phyloP scores from a whole-genome alignment of 1,140 invertebrate genomes.

The Gyrodactylus bullatarudis region DNA sequence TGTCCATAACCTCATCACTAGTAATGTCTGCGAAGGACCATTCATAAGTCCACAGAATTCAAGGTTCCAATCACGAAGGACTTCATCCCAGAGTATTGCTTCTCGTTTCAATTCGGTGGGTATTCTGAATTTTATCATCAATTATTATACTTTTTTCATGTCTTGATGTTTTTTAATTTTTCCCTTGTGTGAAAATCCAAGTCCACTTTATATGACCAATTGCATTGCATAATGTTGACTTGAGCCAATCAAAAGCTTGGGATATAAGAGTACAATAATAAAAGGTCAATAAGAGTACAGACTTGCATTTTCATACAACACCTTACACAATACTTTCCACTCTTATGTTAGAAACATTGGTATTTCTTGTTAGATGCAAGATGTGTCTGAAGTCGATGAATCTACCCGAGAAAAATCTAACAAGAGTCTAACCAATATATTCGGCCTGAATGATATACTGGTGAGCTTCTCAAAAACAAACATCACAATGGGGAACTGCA shows the following conservation, averaged over 20 bases:
- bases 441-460: neutral
- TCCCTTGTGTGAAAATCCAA: no score
- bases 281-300: no score
- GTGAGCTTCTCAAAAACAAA: no score
- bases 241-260: no score
- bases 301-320: no score
- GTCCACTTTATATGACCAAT: no score
- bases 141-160: neutral
- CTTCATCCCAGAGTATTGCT: neutral
- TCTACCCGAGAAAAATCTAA: neutral
- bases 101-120: neutral
- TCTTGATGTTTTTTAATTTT: neutral
- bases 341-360: no score
- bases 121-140: neutral
- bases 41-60: constrained; percentile 2
- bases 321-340: no score
- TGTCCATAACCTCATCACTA: neutral
- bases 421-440: neutral
- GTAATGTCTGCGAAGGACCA: constrained; percentile 3
- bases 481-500: no score
- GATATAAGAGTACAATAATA: no score
- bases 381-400: neutral
- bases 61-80: neutral
- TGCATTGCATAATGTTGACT: no score
- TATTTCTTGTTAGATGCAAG: neutral